A percentile compares a stretch with the other conserved stretches of the same genome.
These are phyloP conservation scores for Bufo gargarizans DNA, from an alignment of 2,113 vertebrate genomes.

Conservation along the genomic window DNA sequence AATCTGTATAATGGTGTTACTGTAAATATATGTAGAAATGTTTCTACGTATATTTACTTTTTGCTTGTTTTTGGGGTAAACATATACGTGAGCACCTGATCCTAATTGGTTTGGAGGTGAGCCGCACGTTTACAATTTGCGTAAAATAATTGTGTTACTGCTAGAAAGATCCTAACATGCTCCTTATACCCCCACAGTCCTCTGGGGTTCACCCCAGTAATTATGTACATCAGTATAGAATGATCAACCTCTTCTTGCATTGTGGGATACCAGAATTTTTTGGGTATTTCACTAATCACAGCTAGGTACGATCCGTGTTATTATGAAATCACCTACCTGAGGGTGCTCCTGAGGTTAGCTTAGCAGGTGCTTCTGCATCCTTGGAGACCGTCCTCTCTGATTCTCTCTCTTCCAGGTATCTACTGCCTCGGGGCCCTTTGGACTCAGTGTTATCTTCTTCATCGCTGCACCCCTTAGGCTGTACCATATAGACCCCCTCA, in stretches of 20 bases:
- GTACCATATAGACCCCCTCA: constrained; percentile 97
- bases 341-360: constrained; percentile 65
- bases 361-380: constrained; percentile 68
- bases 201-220: not conserved
- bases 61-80: no score
- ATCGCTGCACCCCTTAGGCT: constrained; percentile 95
- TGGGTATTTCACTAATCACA: not conserved
- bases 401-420: constrained; percentile 81
- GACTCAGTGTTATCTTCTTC: constrained; percentile 86
- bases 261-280: not conserved
- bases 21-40: no score
- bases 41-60: no score
- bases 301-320: no score
- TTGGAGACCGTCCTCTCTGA: constrained; percentile 77
- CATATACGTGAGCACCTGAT: no score
- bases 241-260: not conserved
- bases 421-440: constrained; percentile 75
- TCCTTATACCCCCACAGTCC: not conserved
- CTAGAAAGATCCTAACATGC: no score
- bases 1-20: no score
- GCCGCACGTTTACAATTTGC: no score
- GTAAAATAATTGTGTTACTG: no score
- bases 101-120: no score
- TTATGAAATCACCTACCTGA: constrained; percentile 67
- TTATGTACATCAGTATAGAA: not conserved